Conservation (phyloP, 2,113 vertebrate species). For the Ailurus styani region DNA sequence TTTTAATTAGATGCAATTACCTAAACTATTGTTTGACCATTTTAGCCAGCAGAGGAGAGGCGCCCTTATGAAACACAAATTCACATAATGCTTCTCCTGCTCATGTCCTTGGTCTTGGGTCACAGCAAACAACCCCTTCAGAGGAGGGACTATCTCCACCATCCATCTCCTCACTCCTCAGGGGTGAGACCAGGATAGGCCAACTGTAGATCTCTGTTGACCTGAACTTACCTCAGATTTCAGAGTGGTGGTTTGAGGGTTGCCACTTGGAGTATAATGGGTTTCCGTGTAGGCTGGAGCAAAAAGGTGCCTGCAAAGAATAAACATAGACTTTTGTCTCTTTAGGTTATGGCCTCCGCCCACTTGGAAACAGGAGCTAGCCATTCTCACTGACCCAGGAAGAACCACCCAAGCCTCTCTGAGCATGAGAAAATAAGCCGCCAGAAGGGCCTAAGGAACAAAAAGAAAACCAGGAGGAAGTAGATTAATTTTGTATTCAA, state of each 20-base stretch:
- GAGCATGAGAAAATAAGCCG: background rate
- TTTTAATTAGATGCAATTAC: background rate
- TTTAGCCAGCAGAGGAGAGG: background rate
- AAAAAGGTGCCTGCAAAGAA: slow-evolving; percentile 88
- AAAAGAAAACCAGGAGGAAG: background rate
- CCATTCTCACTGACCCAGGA: background rate
- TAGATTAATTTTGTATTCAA: background rate
- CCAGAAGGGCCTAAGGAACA: background rate
- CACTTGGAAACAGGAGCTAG: background rate
- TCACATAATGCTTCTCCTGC: background rate
- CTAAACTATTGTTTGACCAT: background rate
- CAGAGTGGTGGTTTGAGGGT: slow-evolving; percentile 79
- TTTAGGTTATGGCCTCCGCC: background rate
- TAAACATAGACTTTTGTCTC: background rate
- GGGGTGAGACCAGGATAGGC: fast-evolving
- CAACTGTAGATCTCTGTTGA: background rate
- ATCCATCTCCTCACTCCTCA: background rate
- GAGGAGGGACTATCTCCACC: too few relatives aligned
- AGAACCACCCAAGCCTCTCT: background rate
- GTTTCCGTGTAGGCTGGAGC: slow-evolving; percentile 91
- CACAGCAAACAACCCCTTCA: background rate
- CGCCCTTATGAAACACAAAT: background rate
- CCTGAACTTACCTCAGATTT: slow-evolving; percentile 83
- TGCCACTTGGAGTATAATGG: slow-evolving; percentile 86
- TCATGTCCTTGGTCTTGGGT: background rate